These are phyloP conservation scores for Sebastes vulpes DNA, from an alignment of 2,797 vertebrate genomes.

Conservation along the genomic window DNA sequence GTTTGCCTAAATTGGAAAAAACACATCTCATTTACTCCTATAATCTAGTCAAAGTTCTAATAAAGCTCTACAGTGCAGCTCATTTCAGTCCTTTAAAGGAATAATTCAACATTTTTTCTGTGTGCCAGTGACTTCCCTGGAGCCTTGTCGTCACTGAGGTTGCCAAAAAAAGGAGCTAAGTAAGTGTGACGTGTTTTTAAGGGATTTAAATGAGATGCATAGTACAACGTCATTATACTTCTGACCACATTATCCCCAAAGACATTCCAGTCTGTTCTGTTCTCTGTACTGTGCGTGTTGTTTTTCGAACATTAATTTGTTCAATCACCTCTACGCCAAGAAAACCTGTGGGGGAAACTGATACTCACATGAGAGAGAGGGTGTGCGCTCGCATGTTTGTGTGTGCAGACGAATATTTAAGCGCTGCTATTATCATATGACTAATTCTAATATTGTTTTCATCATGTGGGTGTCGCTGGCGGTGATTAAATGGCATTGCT, in stretches of 20 bases:
- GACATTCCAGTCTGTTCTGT: constrained; percentile 21
- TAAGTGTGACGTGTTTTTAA: background rate
- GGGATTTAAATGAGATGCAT: constrained; percentile 5
- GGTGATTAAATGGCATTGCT: constrained; percentile 40
- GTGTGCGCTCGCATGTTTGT: background rate
- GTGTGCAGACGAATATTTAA: constrained; percentile 14
- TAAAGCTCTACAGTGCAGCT: background rate
- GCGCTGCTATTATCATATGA: constrained; percentile 37
- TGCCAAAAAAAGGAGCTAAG: background rate
- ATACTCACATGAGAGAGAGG: constrained; percentile 2
- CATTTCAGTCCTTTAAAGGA: background rate
- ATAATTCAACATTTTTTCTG: background rate
- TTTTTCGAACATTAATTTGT: constrained; percentile 18
- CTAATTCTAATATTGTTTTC: constrained; percentile 49
- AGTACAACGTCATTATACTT: background rate
- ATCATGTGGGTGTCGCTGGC: constrained; percentile 43
- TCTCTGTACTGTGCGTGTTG: background rate
- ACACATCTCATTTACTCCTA: background rate
- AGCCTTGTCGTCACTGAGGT: background rate
- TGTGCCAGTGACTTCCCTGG: background rate
- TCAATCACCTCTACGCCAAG: background rate
- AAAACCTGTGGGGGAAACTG: constrained; percentile 12
- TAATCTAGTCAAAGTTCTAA: background rate
- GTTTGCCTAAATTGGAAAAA: background rate
- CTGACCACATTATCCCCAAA: background rate